A percentile compares a stretch with the other conserved stretches of the same genome.
phyloP scores from a whole-genome alignment of 2,888 invertebrate genomes.

The Galerucella nymphaeae region DNA sequence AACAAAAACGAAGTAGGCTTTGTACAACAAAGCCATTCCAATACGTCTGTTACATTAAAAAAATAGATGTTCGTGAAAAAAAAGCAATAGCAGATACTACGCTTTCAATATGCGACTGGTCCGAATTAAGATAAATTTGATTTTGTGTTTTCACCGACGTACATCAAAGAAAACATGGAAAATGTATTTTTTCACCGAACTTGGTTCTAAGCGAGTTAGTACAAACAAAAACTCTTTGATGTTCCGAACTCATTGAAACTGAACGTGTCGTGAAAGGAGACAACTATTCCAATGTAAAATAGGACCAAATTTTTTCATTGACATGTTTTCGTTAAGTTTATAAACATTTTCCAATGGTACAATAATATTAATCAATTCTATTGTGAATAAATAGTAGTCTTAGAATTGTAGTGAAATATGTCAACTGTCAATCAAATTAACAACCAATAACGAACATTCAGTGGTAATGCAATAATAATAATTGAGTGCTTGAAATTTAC shows the following conservation, averaged over 20 bases:
- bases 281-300: not conserved
- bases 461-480: not conserved
- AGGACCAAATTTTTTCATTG: not conserved
- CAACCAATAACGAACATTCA: not conserved
- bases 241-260: conserved; percentile 10
- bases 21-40: conserved; percentile 21
- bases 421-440: too few relatives aligned
- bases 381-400: too few relatives aligned
- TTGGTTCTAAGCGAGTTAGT: conserved; percentile 25
- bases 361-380: too few relatives aligned
- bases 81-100: conserved; percentile 30
- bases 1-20: conserved; percentile 13
- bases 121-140: conserved; percentile 33
- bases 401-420: too few relatives aligned
- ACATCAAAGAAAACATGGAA: conserved; percentile 33
- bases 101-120: conserved; percentile 24
- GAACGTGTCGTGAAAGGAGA: not conserved
- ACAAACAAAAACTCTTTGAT: conserved; percentile 33
- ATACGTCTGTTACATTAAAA: conserved; percentile 28
- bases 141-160: conserved; percentile 25
- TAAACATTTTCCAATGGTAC: too few relatives aligned
- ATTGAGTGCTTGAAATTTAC: not conserved
- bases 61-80: conserved; percentile 25
- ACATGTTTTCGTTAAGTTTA: not conserved
- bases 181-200: conserved; percentile 26